These are phyloP conservation scores for Rhabdophis nuchalis DNA, from an alignment of 2,797 vertebrate species.

Conservation along the genomic window DNA sequence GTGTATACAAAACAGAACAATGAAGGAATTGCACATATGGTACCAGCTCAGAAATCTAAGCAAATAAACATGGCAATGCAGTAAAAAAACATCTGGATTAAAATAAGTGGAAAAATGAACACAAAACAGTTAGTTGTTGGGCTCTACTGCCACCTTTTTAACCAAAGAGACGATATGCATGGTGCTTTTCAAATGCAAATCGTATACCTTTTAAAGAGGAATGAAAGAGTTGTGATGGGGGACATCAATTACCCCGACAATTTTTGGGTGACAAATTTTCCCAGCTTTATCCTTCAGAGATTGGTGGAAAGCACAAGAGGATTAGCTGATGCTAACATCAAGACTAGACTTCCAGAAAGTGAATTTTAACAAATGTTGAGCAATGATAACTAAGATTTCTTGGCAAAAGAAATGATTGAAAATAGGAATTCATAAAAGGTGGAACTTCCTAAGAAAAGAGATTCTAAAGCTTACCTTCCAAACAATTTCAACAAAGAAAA, in stretches of 20 bases:
- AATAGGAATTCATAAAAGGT: not conserved
- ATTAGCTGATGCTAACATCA: not conserved
- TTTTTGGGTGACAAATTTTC: not conserved
- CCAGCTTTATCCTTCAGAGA: not conserved
- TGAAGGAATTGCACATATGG: not conserved
- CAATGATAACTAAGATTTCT: not conserved
- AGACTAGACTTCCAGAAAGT: not conserved
- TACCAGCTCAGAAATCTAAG: not conserved
- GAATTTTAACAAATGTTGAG: not conserved
- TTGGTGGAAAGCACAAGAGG: not conserved
- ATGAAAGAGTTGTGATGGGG: not conserved
- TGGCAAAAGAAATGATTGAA: not conserved
- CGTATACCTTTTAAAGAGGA: not conserved
- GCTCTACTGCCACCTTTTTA: not conserved
- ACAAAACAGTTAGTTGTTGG: not conserved
- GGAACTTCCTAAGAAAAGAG: not conserved
- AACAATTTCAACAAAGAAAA: not conserved
- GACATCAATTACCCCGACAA: not conserved
- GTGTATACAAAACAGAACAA: not conserved
- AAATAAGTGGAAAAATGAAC: not conserved
- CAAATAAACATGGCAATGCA: not conserved
- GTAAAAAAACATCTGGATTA: not conserved
- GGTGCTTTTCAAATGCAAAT: not conserved
- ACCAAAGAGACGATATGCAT: not conserved
- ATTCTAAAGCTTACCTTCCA: not conserved